Base-by-base conservation (phyloP, 2,888 invertebrate genomes). In the Parapristionchus giblindavisi region DNA sequence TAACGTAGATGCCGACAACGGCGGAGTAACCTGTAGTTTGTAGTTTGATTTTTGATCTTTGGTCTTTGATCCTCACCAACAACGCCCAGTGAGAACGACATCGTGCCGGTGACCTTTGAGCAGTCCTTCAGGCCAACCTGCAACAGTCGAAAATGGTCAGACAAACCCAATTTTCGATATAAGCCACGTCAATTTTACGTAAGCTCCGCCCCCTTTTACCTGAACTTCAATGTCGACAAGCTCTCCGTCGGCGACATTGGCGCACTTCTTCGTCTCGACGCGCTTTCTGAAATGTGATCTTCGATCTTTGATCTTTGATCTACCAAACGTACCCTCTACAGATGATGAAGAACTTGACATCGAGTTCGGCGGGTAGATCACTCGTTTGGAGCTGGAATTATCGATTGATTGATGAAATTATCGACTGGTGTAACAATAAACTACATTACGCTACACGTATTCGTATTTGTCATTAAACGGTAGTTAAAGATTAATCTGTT, bases 1-100 rank as follows among this genome's bases (percentile, higher is more conserved):
- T 85, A 52, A 83, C 75, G 74, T 78, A 75, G 27, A 75, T 51
- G 36, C 75, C 75, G 1, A 65, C 38, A 2, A 65, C 63, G 36
- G 29, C 81, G 77, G 80, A 81, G 77, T 83, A 83, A 29, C 85
- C 85, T 71, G 40, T 11, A 11, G 36, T 8, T 3, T 24, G 8
- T 5, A 1, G 38, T 3, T n/a, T 68, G 52, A 24, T 43, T 27
- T 52, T 36, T 24, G 34, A 52, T 48, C 68, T 52, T 52, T 52
- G 34, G 17, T 14, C 68, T 52, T 24, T 36, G 14, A 21, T 48
- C 27, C 70, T 54, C 38, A 71, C 70, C 73, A 2, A 73, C 51
- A 29, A 73, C 73, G 43, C 73, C 73, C 17, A 73, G 36, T 8
- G 73, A 73, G 48, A 73, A 61, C 6, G 73, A 52, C 34, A 36